Conservation (phyloP, 2,797 vertebrate species). For the Neomorphus geoffroyi region DNA sequence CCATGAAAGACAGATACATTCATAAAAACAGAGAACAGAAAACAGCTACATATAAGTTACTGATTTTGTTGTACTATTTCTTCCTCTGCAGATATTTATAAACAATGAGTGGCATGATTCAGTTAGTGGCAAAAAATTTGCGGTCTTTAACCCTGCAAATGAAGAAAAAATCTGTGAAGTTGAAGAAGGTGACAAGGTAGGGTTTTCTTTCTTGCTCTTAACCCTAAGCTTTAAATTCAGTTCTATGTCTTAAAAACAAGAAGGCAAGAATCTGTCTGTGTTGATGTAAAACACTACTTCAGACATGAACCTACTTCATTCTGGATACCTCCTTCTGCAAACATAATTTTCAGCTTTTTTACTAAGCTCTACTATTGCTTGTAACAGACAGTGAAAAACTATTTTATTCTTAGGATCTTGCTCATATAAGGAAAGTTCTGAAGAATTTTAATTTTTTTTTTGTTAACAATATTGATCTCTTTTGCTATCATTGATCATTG, state of each 20-base stretch:
- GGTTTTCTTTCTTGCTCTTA: not conserved
- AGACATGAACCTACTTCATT: not conserved
- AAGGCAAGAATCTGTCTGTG: not conserved
- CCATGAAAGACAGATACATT: not conserved
- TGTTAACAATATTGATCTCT: not conserved
- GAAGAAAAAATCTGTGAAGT: slow-evolving; percentile 87
- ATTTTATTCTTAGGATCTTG: not conserved
- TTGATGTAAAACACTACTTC: not conserved
- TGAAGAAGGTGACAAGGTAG: slow-evolving; percentile 86
- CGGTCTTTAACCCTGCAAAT: slow-evolving; percentile 83
- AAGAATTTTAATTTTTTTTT: not conserved
- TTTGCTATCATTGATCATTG: not conserved
- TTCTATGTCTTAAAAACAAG: not conserved
- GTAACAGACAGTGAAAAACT: not conserved
- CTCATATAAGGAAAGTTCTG: not conserved
- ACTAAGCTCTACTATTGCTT: not conserved
- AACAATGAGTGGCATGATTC: slow-evolving; percentile 88
- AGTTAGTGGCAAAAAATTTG: slow-evolving; percentile 83
- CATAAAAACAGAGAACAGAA: not conserved
- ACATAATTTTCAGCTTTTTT: not conserved
- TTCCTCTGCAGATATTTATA: slow-evolving; percentile 84
- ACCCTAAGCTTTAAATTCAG: not conserved
- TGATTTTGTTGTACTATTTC: not conserved
- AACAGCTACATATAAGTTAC: not conserved
- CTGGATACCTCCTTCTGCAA: not conserved